Base-by-base conservation (phyloP, 2,797 vertebrate genomes). In the Schizothorax lantsangensis region DNA sequence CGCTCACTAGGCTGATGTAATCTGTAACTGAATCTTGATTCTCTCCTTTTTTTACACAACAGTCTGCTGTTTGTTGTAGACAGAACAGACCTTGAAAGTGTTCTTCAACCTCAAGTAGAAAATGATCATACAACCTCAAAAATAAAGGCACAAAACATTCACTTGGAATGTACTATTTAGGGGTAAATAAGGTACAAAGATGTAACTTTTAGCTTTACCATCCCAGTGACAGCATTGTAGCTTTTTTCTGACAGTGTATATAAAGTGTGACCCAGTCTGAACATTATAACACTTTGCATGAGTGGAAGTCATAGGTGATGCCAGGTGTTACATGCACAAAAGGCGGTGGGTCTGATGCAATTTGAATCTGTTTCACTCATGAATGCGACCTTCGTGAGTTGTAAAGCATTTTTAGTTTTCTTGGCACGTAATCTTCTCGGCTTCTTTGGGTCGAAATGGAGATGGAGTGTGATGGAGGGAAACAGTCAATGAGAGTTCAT, bases 331-430 rank as follows among this genome's bases (percentile, higher is more conserved):
- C 64, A 68, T 26, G 40, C 73, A 45, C n/a, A 45, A 52, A 77
- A 78, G 12, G 10, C 10, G 0, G 43, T 6, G 0, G 19, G 15
- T 69, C 79, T 49, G 26, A 33, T 47, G 17, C 9, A 15, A 2
- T 43, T 79, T 43, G 68, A 79, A 85, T 77, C 47, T 45, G 59
- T 74, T 84, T 84, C n/a, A 38, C 38, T 79, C 17, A 72, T 14
- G 43, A 74, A 62, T 19, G 23, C 3, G 4, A 86, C 69, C 78
- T 72, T 59, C 26, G 33, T 38, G 59, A 84, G 69, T 19, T 75
- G 40, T 62, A 38, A 84, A 62, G 57, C 69, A 9, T 54, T 38
- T 78, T 54, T 33, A 54, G 38, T 43, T 79, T 85, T 79, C 47
- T 17, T 43, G 49, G 49, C 84, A 85, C 38, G 12, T 79, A 79